phyloP scores from a whole-genome alignment of 64 coral and sea anemone species.

The Astreopora myriophthalma region DNA sequence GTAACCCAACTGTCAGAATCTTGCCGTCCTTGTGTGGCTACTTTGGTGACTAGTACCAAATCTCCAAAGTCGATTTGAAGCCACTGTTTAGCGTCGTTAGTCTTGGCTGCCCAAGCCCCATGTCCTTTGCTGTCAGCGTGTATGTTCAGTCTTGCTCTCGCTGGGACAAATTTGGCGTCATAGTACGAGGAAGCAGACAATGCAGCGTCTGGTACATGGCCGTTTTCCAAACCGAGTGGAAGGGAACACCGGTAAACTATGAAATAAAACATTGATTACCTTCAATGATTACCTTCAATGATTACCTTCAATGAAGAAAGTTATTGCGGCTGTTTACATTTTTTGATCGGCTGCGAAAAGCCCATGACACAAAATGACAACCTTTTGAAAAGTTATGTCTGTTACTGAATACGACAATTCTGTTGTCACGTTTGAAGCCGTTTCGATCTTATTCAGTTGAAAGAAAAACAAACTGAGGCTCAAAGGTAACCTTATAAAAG shows the following conservation, averaged over 20 bases:
- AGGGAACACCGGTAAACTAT: slow-evolving; percentile 22
- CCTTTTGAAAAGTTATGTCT: too few species aligned
- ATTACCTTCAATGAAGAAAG: too few species aligned
- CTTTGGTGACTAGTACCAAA: background rate
- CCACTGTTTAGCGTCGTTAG: slow-evolving; percentile 8
- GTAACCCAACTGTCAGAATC: background rate
- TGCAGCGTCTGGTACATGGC: slow-evolving; percentile 19
- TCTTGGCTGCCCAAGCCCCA: background rate
- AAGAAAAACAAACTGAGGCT: too few species aligned
- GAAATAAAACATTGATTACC: too few species aligned
- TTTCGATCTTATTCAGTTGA: too few species aligned
- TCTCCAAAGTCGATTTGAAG: slow-evolving; percentile 27
- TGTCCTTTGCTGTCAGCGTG: background rate
- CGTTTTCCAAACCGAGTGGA: slow-evolving; percentile 15
- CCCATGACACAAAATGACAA: too few species aligned
- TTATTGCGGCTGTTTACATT: too few species aligned
- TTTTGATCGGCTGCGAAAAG: too few species aligned
- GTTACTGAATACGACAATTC: too few species aligned
- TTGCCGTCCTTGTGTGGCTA: slow-evolving; percentile 9
- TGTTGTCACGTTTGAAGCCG: too few species aligned
- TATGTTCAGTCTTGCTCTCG: background rate
- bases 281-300: too few species aligned
- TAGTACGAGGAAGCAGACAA: background rate
- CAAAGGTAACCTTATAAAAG: too few species aligned
- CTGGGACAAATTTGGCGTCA: background rate